Conservation (phyloP, 2,113 vertebrate species). For the Origma solitaria region DNA sequence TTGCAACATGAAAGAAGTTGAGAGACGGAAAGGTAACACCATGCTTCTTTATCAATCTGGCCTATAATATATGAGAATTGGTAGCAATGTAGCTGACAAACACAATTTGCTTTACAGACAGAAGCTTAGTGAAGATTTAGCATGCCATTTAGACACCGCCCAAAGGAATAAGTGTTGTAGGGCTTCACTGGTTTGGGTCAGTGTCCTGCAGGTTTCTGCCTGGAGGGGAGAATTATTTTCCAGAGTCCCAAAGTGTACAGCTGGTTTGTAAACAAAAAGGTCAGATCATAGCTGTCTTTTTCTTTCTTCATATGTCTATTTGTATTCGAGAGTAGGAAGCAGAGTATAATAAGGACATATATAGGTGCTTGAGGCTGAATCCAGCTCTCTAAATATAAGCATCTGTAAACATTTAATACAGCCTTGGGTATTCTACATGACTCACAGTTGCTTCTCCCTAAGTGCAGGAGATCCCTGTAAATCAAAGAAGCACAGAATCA, state of each 20-base stretch:
- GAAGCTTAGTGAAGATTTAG: neutral
- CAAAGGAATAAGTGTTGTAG: neutral
- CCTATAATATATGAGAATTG: neutral
- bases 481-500: neutral
- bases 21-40: neutral
- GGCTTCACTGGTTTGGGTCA: neutral
- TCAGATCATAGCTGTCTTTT: neutral
- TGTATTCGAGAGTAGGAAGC: neutral
- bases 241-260: neutral
- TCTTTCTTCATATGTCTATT: neutral
- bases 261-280: neutral
- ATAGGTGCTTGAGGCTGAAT: neutral
- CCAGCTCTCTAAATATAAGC: neutral
- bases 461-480: neutral
- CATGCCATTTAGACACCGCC: neutral
- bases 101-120: neutral
- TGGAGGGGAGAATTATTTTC: neutral
- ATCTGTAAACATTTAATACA: neutral
- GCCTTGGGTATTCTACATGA: neutral
- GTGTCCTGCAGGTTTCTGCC: neutral
- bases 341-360: neutral
- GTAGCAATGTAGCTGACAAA: neutral
- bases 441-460: neutral
- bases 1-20: neutral
- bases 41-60: neutral